A percentile compares a stretch with the other conserved stretches of the same genome.
phyloP scores from a whole-genome alignment of 2,797 vertebrate genomes.

The Acrossocheilus fasciatus region DNA sequence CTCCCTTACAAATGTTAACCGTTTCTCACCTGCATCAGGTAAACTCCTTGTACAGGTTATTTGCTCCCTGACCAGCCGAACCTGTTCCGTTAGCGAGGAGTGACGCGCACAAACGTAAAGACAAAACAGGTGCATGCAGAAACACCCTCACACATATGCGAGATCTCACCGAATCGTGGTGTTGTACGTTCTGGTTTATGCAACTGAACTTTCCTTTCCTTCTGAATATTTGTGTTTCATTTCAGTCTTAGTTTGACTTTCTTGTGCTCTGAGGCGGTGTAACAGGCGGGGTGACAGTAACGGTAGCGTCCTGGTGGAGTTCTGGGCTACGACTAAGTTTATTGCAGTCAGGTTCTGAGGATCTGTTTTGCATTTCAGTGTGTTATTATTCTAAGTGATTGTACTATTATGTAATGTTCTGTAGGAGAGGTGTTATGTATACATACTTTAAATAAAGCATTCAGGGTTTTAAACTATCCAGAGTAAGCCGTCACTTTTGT shows the following conservation, averaged over 20 bases:
- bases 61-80: conserved; percentile 63
- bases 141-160: conserved; percentile 55
- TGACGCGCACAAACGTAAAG: conserved; percentile 41
- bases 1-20: conserved; percentile 47
- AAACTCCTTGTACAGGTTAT: conserved; percentile 62
- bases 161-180: conserved; percentile 64
- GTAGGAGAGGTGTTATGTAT: conserved; percentile 87
- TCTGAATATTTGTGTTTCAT: conserved; percentile 62
- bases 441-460: conserved; percentile 90
- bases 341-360: conserved; percentile 70
- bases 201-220: conserved; percentile 58
- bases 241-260: conserved; percentile 61
- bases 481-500: neutral
- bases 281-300: conserved; percentile 46
- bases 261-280: conserved; percentile 60
- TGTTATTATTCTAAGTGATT: conserved; percentile 84
- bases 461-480: conserved; percentile 78
- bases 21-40: conserved; percentile 63
- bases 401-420: conserved; percentile 84
- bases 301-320: conserved; percentile 46
- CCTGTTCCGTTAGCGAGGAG: conserved; percentile 57
- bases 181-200: conserved; percentile 68
- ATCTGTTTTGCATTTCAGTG: conserved; percentile 77
- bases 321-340: conserved; percentile 52
- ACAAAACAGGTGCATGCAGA: conserved; percentile 33